Evolutionary conservation across 2,797 vertebrate species (phyloP).

Genomic region (Lagothrix lagotricha): DNA sequence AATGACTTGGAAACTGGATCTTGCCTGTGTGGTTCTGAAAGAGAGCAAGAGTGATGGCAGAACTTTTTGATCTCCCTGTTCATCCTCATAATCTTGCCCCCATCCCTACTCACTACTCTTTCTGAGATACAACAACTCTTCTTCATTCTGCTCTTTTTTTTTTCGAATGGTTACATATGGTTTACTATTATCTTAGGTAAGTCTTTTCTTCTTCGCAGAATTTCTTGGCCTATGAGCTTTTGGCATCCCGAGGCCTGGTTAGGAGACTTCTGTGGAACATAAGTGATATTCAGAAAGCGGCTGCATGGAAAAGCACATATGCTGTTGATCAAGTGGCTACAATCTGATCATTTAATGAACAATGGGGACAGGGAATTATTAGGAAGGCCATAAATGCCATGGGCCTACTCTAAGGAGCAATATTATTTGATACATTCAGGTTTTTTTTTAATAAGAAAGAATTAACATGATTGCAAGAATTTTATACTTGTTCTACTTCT

Average conservation of each 20-base stretch:
- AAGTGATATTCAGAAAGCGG: not conserved
- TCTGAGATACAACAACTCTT: not conserved
- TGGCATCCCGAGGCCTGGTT: not conserved
- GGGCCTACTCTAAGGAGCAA: not conserved
- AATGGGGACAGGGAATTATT: not conserved
- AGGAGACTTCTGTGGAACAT: not conserved
- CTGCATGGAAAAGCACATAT: not conserved
- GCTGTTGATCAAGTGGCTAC: not conserved
- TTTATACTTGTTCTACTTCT: not conserved
- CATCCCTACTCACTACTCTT: accelerated
- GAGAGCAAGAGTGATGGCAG: not conserved
- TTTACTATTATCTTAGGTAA: not conserved
- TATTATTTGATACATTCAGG: not conserved
- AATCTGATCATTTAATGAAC: not conserved
- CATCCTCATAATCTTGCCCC: not conserved
- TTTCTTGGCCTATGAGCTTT: not conserved
- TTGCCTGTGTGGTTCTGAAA: not conserved
- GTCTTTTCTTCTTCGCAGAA: not conserved
- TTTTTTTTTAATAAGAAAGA: not conserved
- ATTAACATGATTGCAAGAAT: not conserved
- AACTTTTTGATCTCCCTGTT: not conserved
- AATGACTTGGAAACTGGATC: not conserved
- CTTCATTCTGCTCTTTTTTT: not conserved
- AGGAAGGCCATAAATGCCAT: accelerated
- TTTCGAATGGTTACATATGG: not conserved